Conservation (phyloP, 1,140 invertebrate genomes). For the Lepidurus packardi region DNA sequence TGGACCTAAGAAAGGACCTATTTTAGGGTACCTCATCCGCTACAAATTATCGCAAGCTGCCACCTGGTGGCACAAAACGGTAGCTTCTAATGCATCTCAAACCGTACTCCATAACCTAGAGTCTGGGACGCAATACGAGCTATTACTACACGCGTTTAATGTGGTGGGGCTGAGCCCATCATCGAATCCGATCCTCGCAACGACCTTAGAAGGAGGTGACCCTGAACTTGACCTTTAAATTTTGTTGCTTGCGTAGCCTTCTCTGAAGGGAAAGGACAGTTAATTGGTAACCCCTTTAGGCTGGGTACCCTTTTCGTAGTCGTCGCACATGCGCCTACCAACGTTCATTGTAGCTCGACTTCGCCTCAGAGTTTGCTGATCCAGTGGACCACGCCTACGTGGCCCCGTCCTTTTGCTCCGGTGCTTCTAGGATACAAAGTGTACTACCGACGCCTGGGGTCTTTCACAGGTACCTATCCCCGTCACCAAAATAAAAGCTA, state of each 20-base stretch:
- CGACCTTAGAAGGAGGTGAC: slow-evolving; percentile 31
- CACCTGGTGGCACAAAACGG: background rate
- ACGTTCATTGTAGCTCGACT: slow-evolving; percentile 44
- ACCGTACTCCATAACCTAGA: background rate
- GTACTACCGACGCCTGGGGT: slow-evolving; percentile 44
- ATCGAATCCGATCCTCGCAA: background rate
- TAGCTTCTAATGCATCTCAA: background rate
- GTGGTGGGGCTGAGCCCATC: slow-evolving; percentile 24
- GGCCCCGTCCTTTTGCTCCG: slow-evolving; percentile 52
- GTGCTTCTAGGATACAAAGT: slow-evolving; percentile 55
- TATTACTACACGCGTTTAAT: slow-evolving; percentile 39
- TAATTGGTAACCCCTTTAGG: slow-evolving; percentile 20
- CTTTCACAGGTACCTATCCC: slow-evolving; percentile 34
- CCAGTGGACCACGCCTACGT: slow-evolving; percentile 45
- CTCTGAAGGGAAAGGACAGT: background rate
- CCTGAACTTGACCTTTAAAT: slow-evolving; percentile 23
- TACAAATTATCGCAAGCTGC: background rate
- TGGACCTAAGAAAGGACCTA: background rate
- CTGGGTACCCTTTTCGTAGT: slow-evolving; percentile 41
- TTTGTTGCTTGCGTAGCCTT: background rate
- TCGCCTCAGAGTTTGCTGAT: slow-evolving; percentile 45
- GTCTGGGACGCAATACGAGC: slow-evolving; percentile 38
- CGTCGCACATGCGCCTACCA: slow-evolving; percentile 48
- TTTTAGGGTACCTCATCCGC: background rate
- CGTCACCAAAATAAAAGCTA: too few relatives aligned